Base-by-base conservation (phyloP, 1,140 invertebrate species). In the Tetragnatha versicolor region DNA sequence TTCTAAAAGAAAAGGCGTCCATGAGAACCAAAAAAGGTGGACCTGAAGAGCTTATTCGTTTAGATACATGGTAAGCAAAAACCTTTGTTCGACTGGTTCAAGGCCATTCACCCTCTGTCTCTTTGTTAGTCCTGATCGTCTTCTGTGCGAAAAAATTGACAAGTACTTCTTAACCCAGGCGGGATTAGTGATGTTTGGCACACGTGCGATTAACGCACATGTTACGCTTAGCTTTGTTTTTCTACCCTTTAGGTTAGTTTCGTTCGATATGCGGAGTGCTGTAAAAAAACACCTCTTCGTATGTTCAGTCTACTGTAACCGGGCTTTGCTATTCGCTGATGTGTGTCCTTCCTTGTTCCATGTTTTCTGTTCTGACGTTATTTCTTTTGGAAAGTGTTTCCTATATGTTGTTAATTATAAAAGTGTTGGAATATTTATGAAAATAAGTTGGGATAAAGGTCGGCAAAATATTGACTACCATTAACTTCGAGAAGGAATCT, bases 31-130 rank as follows among this genome's bases (percentile, higher is more conserved):
- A 95, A 89, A 95, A 94, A 88, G 79, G 81, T 37, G 82, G 82
- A 75, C 93, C 94, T 58, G 94, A 95, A 86, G 94, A 96, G 88
- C 90, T 96, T 82, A 92, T 96, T 86, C 95, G 94, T 88, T 88
- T 96, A 86, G 94, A 96, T 88, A 93, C 94, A 85, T 96, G 94
- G 94, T 94, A 89, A 93, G 92, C 92, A 58, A 42, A 81, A 81
- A 69, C 81, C 81, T 82, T 84, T 82, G 82, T 82, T 82, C 84
- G 76, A 80, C 83, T 83, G 82, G 83, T 83, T 84, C 81, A 82
- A 83, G 80, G 81, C 79, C 82, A 72, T 84, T 83, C 84, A 83
- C 84, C 84, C 83, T 83, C 82, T 79, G 81, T 77, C 80, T 81
- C 45, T 81, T 79, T 78, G 58, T 79, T 63, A 66, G 45, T 65